Evolutionary conservation across 2,888 invertebrate genomes (phyloP).

Genomic region (Syrphus vitripennis): DNA sequence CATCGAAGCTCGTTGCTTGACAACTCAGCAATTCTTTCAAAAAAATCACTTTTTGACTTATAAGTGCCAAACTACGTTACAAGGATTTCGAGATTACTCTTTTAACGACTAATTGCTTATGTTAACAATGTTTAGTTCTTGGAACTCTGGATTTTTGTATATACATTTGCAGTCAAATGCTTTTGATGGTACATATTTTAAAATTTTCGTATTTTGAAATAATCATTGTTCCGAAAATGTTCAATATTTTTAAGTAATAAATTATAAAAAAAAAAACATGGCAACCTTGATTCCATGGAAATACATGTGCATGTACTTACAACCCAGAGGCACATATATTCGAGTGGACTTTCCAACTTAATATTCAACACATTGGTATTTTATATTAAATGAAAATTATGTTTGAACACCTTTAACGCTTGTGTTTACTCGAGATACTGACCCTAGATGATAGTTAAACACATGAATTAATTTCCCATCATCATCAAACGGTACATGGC

Average conservation of each 20-base stretch:
- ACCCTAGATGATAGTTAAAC: not conserved
- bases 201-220: too few relatives aligned
- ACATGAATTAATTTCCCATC: not conserved
- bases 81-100: too few relatives aligned
- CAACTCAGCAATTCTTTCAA: too few relatives aligned
- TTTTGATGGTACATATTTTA: too few relatives aligned
- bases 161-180: too few relatives aligned
- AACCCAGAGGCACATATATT: not conserved
- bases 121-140: too few relatives aligned
- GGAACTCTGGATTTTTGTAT: too few relatives aligned
- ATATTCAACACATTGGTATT: not conserved
- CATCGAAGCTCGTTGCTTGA: too few relatives aligned
- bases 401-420: slow-evolving; percentile 16
- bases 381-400: slow-evolving; percentile 30
- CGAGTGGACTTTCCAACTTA: not conserved
- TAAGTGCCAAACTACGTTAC: too few relatives aligned
- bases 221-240: too few relatives aligned
- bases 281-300: not conserved
- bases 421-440: not conserved
- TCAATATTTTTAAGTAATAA: not conserved
- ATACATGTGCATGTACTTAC: not conserved
- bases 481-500: not conserved
- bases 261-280: not conserved
- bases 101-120: too few relatives aligned
- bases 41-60: too few relatives aligned